These are phyloP conservation scores for Torymus aiolomorphi DNA, from an alignment of 2,888 invertebrate species.

Conservation along the genomic window DNA sequence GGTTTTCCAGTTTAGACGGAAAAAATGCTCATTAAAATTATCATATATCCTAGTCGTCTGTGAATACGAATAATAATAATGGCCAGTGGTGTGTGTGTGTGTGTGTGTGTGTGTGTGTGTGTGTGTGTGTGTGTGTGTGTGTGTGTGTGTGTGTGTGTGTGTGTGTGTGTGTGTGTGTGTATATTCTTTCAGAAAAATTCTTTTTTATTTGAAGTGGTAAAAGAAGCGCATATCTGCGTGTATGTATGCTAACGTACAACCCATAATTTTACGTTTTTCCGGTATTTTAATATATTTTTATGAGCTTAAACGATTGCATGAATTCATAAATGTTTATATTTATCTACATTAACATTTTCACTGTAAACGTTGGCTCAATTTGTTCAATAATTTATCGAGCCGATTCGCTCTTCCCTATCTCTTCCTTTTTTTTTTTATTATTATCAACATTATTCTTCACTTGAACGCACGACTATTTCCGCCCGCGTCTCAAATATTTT, in stretches of 20 bases:
- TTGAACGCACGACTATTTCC: background rate
- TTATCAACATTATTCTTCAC: background rate
- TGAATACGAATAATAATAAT: conserved; percentile 38
- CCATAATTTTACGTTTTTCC: conserved; percentile 25
- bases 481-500: conserved; percentile 21
- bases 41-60: conserved; percentile 32
- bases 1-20: conserved; percentile 44
- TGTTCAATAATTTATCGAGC: conserved; percentile 24
- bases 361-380: background rate
- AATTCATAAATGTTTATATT: conserved; percentile 23
- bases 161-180: too few relatives aligned
- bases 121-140: too few relatives aligned
- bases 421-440: background rate
- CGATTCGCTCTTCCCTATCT: background rate
- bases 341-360: too few relatives aligned
- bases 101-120: too few relatives aligned
- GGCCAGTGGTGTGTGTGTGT: too few relatives aligned
- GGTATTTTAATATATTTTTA: conserved; percentile 49
- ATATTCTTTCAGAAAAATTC: conserved; percentile 12
- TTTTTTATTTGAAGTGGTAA: conserved; percentile 31
- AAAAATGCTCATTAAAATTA: conserved; percentile 42
- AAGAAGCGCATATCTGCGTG: conserved; percentile 14
- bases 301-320: conserved; percentile 7
- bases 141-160: too few relatives aligned
- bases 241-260: background rate